These are phyloP conservation scores for Goniozus legneri DNA, from an alignment of 1,140 invertebrate species.

Conservation along the genomic window DNA sequence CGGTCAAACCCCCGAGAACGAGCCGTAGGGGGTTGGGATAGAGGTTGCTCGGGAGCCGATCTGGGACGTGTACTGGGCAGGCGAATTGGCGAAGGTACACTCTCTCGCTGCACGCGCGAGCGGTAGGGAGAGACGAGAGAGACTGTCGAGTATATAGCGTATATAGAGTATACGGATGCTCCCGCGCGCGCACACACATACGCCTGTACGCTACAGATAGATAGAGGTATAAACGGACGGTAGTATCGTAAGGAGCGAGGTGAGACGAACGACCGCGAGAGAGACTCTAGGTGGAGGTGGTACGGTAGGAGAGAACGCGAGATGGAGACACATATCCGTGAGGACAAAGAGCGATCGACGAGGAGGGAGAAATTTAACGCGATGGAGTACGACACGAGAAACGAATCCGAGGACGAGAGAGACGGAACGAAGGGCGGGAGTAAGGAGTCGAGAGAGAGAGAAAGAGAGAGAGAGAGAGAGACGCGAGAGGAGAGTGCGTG, in stretches of 20 bases:
- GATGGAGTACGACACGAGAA: constrained; percentile 8
- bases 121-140: constrained; percentile 8
- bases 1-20: constrained; percentile 1
- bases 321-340: constrained; percentile 2
- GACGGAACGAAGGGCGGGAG: constrained; percentile 19
- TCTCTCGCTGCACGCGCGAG: background rate
- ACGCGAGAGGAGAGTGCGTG: constrained; percentile 12
- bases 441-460: constrained; percentile 19
- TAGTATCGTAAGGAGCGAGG: too few species aligned
- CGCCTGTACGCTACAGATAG: background rate
- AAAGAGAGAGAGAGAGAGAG: constrained; percentile 6
- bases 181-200: constrained; percentile 2
- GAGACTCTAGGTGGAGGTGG: constrained; percentile 4
- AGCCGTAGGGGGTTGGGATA: constrained; percentile 16
- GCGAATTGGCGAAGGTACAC: constrained; percentile 24
- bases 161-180: constrained; percentile 7
- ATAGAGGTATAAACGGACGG: too few species aligned
- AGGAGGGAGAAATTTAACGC: constrained; percentile 4
- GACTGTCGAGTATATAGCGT: too few species aligned
- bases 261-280: too few species aligned
- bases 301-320: background rate
- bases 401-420: constrained; percentile 16
- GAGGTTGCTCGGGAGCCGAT: constrained; percentile 33
- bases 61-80: constrained; percentile 41
- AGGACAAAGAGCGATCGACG: constrained; percentile 2